Conservation (phyloP, 2,113 vertebrate genomes). For the Paramisgurnus dabryanus region DNA sequence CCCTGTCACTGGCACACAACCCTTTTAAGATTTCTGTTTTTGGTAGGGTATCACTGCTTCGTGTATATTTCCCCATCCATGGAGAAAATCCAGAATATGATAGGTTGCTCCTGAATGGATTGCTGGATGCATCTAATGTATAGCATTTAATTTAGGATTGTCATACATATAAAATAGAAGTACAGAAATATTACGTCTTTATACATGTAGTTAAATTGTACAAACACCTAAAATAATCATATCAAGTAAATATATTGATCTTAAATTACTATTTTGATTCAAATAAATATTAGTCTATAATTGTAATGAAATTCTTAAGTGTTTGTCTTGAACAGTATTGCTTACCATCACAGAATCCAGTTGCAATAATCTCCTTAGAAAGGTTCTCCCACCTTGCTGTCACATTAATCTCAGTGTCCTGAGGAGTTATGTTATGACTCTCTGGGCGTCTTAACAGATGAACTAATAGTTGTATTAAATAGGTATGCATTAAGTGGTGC, state of each 20-base stretch:
- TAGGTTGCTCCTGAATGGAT: background rate
- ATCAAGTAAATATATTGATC: background rate
- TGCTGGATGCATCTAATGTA: conserved; percentile 7
- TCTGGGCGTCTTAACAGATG: background rate
- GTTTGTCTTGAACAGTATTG: background rate
- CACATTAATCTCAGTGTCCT: background rate
- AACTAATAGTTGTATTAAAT: background rate
- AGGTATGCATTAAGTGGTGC: too few species aligned
- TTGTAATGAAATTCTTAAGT: background rate
- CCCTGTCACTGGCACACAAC: background rate
- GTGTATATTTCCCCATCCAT: background rate
- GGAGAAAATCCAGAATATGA: conserved; percentile 5
- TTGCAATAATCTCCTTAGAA: background rate
- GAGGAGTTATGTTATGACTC: background rate
- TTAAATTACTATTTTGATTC: background rate
- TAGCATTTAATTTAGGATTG: background rate
- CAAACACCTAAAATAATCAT: background rate
- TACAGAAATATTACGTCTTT: background rate
- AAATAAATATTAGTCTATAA: background rate
- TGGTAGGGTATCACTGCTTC: background rate
- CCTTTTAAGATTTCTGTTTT: conserved; percentile 1
- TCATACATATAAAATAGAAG: background rate
- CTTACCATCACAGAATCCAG: background rate
- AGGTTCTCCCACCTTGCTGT: background rate
- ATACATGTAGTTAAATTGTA: background rate